Conservation (phyloP, 2,113 vertebrate genomes). For the Platysternon megacephalum region DNA sequence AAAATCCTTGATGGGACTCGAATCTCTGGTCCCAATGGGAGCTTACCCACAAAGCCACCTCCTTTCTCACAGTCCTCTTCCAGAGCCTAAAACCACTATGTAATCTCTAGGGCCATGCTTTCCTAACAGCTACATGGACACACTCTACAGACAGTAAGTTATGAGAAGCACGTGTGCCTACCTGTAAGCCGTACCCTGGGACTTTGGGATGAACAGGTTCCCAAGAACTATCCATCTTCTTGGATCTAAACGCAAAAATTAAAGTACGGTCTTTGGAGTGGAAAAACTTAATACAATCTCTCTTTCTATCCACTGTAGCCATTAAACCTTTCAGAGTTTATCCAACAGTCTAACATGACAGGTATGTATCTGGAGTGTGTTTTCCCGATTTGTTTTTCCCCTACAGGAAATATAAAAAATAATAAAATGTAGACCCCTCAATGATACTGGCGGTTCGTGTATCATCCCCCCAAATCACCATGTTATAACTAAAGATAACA, state of each 20-base stretch:
- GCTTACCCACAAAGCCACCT: rapidly evolving
- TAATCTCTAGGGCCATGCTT: background rate
- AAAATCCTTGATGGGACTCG: rapidly evolving
- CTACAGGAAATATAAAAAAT: background rate
- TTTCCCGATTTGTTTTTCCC: background rate
- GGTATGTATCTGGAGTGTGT: background rate
- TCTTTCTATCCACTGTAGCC: background rate
- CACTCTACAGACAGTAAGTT: background rate
- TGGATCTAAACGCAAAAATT: conserved; percentile 72
- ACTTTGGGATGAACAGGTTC: conserved; percentile 66
- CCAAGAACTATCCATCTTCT: conserved; percentile 62
- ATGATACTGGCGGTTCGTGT: background rate
- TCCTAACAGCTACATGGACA: rapidly evolving
- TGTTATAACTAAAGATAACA: background rate
- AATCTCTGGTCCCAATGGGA: background rate
- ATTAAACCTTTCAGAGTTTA: background rate
- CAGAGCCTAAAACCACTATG: rapidly evolving
- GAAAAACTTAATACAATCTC: rapidly evolving
- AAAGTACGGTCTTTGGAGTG: background rate
- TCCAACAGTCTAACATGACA: background rate
- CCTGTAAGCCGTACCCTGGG: conserved; percentile 90
- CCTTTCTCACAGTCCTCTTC: background rate
- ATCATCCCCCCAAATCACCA: background rate
- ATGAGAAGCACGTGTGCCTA: conserved; percentile 14
- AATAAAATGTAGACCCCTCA: background rate